phyloP scores from a whole-genome alignment of 2,797 vertebrate genomes.

The Tolypeutes matacus region DNA sequence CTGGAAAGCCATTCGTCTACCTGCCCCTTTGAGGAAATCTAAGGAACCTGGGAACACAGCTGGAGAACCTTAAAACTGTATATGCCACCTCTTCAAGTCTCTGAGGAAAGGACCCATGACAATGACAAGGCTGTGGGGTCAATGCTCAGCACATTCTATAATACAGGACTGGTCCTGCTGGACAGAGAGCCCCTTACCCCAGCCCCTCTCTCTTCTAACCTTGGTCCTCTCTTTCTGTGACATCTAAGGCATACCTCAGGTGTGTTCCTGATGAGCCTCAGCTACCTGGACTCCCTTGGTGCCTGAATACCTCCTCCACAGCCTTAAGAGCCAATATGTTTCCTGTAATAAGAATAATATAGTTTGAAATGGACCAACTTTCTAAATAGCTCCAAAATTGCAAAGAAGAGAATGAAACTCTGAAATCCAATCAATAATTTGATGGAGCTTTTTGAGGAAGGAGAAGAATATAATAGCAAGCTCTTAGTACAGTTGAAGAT shows the following conservation, averaged over 20 bases:
- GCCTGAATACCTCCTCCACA: neutral
- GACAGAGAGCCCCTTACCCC: no score
- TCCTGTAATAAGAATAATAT: constrained; percentile 93
- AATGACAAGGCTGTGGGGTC: neutral
- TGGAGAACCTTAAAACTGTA: neutral
- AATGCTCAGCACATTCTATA: neutral
- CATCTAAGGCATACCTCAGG: neutral
- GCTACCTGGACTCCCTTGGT: neutral
- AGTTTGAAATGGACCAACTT: constrained; percentile 92
- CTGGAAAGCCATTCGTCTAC: neutral
- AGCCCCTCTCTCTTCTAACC: neutral
- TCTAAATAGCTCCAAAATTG: constrained; percentile 89
- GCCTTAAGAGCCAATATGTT: neutral
- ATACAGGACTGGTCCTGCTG: no score
- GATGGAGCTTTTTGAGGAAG: constrained; percentile 88
- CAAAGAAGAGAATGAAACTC: constrained; percentile 87
- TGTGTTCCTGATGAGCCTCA: neutral
- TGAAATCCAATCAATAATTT: constrained; percentile 90
- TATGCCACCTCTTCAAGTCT: neutral
- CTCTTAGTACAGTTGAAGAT: constrained; percentile 90
- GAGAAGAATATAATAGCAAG: constrained; percentile 88
- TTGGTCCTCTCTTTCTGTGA: neutral
- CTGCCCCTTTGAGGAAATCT: neutral
- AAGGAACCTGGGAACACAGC: neutral
- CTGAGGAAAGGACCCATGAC: neutral